Conservation (phyloP, 2,888 invertebrate species). For the Panorpa germanica region DNA sequence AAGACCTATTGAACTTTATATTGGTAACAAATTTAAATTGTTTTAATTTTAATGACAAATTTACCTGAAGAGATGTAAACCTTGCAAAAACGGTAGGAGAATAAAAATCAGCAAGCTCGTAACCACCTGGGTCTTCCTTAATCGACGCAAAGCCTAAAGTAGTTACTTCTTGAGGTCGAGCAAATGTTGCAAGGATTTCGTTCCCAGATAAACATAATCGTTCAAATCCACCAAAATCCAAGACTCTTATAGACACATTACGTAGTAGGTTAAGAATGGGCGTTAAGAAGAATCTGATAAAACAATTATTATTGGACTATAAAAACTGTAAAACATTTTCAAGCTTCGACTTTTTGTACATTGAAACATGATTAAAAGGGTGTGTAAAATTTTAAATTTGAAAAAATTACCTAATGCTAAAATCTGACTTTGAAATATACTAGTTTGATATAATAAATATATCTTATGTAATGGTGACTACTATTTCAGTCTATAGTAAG, state of each 20-base stretch:
- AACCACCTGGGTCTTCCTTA: constrained; percentile 51
- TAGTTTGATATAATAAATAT: no score
- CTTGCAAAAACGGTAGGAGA: constrained; percentile 34
- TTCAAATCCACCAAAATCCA: constrained; percentile 24
- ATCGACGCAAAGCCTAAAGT: constrained; percentile 50
- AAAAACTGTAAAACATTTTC: no score
- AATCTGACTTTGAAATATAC: no score
- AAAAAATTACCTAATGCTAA: no score
- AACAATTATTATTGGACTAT: no score
- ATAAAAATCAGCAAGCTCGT: constrained; percentile 32
- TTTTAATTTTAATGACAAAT: constrained; percentile 8
- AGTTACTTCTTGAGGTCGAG: constrained; percentile 32
- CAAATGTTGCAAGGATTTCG: constrained; percentile 17
- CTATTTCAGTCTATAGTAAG: no score
- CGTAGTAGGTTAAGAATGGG: no score
- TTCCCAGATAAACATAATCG: constrained; percentile 21
- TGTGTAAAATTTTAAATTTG: no score
- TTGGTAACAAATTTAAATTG: constrained; percentile 1
- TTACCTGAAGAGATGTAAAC: constrained; percentile 35
- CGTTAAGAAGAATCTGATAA: no score
- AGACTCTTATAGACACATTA: constrained; percentile 19
- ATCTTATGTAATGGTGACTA: no score
- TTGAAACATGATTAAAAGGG: no score
- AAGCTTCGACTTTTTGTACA: no score
- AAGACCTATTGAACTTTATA: neutral